Base-by-base conservation (phyloP, 2,888 invertebrate genomes). In the Dermolepida albohirtum region DNA sequence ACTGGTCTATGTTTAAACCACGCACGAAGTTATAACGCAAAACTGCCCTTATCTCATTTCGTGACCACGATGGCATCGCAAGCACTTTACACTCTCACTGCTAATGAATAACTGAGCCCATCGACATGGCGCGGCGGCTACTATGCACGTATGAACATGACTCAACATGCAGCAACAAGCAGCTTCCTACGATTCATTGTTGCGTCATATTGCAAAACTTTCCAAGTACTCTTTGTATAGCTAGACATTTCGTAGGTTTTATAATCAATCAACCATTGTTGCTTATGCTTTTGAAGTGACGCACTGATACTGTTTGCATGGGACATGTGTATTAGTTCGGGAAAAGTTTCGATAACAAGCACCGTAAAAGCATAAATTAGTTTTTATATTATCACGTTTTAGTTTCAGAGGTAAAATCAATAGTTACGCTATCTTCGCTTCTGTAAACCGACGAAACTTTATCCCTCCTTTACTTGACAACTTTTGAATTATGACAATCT, bases 291-390 rank as follows among this genome's bases (percentile, higher is more conserved):
- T 43, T 7, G 43, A 27, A 59, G 59, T 16, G 29, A 44, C 44
- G 10, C 16, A 16, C 44, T 44, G 59, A 59, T 59, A 59, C 27
- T 43, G 43, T 59, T 44, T n/a, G 22, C 59, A 29, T 44, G 16
- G 44, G 29, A 59, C 44, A 57, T 59, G 22, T 8, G n/a, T n/a
- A n/a, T n/a, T 59, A 44, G 43, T 59, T 44, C 43, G 44, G 43
- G 59, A 29, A 59, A 59, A 59, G 59, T 44, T 44, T 22, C 59
- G 59, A 59, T 59, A 59, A 59, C 59, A 59, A 43, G 29, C 29
- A 59, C 59, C 27, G 14, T 44, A 59, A 47, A 59, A 59, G 59
- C 43, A 59, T 59, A 59, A 59, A 59, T 59, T 59, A 59, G 59
- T 59, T 59, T 59, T 59, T 59, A 44, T 59, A 14, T 44, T 59